Base-by-base conservation (phyloP, 1,140 invertebrate genomes). In the Drosophila bipectinata region DNA sequence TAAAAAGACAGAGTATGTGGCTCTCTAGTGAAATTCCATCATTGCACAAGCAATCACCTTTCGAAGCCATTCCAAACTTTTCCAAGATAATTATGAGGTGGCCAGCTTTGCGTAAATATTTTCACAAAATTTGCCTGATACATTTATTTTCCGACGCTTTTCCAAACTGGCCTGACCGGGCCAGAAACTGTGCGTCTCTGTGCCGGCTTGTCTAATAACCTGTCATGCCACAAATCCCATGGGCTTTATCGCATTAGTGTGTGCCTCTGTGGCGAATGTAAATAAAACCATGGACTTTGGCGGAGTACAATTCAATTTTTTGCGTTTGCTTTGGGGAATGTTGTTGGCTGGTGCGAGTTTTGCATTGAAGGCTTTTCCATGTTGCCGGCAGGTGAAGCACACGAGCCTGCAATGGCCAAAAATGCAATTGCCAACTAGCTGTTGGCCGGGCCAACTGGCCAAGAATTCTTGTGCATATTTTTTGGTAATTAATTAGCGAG, bases 181-280 rank as follows among this genome's bases (percentile, higher is more conserved):
- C 61, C 68, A 57, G 55, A 85, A 87, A 87, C 83, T 88, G 83
- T 88, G 83, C 83, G 83, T 87, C 68, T 72, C 80, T 56, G 18
- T 64, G 83, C 83, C 71, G 75, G 69, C 63, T 63, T 64, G 75
- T 77, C 83, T 88, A 88, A 88, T 88, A 88, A 88, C 83, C 76
- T 88, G 83, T 88, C 83, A 79, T 79, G 84, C 83, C 84, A 88
- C 83, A 88, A 88, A 88, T 88, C 84, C 63, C 24, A 66, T 69
- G 53, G 64, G 69, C 58, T 34, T 49, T 41, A 71, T 51, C 55
- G 37, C 55, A 59, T 24, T 59, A 14, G 18, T 58, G 21, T 53
- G 39, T 44, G 51, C 37, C 28, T 37, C 14, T 68, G 71, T 45
- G 58, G 74, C 68, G 82, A 82, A 87, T 87, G 83, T 87, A 87